Percentiles rank a stretch among this genome's conserved stretches.
These are phyloP conservation scores for Monopis laevigella DNA, from an alignment of 2,888 invertebrate genomes.

Conservation along the genomic window DNA sequence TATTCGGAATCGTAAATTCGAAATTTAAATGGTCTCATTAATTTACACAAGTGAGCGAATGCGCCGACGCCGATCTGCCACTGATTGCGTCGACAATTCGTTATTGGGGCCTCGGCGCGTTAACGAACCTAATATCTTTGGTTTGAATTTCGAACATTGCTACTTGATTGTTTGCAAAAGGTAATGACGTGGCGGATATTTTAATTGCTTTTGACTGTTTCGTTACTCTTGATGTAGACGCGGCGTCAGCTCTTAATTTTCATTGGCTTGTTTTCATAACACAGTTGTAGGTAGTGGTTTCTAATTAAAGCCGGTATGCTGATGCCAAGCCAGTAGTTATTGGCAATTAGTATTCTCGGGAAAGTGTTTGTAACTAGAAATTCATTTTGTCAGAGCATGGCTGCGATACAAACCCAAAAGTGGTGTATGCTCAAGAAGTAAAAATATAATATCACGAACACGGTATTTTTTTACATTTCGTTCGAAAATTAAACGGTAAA, in stretches of 20 bases:
- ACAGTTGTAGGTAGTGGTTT: no score
- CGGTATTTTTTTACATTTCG: no score
- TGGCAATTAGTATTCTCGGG: no score
- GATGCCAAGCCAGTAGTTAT: no score
- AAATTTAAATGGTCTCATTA: conserved; percentile 32
- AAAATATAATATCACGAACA: no score
- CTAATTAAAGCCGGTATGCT: no score
- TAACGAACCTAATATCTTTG: conserved; percentile 32
- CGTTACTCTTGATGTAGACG: conserved; percentile 24
- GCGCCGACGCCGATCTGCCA: conserved; percentile 15
- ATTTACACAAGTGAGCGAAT: conserved; percentile 16
- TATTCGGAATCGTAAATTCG: conserved; percentile 28
- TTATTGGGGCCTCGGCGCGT: conserved; percentile 18
- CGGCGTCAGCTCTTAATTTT: conserved; percentile 7
- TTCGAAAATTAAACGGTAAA: no score
- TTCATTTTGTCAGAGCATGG: no score
- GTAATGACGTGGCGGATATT: conserved; percentile 28
- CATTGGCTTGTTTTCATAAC: no score
- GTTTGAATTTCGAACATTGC: conserved; percentile 23
- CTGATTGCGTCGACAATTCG: conserved; percentile 23
- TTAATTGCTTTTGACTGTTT: conserved; percentile 31
- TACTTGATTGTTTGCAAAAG: conserved; percentile 31
- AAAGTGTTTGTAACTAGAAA: no score
- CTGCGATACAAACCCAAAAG: no score
- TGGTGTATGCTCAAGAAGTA: no score